Conservation (phyloP, 2,113 vertebrate species). For the Centropus unirufus region DNA sequence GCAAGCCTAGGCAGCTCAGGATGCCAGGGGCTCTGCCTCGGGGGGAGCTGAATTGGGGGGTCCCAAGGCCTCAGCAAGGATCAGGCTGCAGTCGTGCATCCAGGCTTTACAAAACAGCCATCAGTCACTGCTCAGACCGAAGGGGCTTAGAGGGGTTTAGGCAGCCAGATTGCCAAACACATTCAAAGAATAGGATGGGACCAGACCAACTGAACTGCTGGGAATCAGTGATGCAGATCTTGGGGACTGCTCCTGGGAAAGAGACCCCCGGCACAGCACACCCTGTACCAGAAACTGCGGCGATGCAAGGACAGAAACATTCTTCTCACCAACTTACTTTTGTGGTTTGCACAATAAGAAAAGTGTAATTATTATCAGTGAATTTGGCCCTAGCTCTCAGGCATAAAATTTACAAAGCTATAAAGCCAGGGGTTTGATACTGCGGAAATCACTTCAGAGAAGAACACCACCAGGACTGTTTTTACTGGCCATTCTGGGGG, state of each 20-base stretch:
- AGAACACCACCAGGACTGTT: not conserved
- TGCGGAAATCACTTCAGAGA: not conserved
- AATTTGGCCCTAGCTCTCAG: not conserved
- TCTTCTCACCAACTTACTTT: not conserved
- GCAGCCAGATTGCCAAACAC: not conserved
- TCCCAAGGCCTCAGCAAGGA: not conserved
- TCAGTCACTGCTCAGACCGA: not conserved
- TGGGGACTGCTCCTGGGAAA: not conserved
- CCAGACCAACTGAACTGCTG: not conserved
- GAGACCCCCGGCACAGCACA: not conserved
- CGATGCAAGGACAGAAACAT: not conserved
- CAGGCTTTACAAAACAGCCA: not conserved
- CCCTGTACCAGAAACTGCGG: not conserved
- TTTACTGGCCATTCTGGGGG: not conserved
- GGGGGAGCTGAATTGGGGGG: not conserved
- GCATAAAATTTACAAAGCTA: not conserved
- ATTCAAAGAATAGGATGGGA: not conserved
- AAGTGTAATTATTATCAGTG: not conserved
- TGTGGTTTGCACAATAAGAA: not conserved
- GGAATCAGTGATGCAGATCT: not conserved
- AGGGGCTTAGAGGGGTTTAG: not conserved
- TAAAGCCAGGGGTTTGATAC: not conserved
- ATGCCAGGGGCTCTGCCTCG: not conserved
- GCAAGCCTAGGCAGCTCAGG: not conserved
- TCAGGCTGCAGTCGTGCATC: not conserved